Evolutionary conservation across 2,113 vertebrate species (phyloP), one percentile per base, ranked within the genome.

Genomic region (Neogobius melanostomus): DNA sequence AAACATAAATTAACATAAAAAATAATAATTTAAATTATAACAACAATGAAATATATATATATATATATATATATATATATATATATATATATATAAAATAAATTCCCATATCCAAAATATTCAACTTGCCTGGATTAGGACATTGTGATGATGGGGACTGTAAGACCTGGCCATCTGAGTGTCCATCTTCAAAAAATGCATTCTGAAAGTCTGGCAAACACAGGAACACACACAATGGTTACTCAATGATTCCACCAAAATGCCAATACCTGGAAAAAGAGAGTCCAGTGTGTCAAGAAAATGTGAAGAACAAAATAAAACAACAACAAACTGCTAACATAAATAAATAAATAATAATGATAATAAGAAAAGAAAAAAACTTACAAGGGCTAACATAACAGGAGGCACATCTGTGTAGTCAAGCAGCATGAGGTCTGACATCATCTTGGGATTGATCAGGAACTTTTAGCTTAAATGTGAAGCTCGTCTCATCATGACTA

Each of bases 311-410:
- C 9, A 8, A 10, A 59, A 56, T 1, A 6, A 11, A 46, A 46
- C 5, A 68, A 1, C 21, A 21, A 21, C 21, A 21, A 21, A 21
- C 21, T 21, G 21, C 21, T 21, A 21, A n/a, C 51, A 65, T 1
- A 56, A 68, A 15, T 68, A 57, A 48, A 1, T n/a, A 43, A 11
- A 36, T 36, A 36, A 36, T 28, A 28, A 36, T 36, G 3, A 36
- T 36, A 5, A 36, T 36, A 64, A 61, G 61, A 57, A 65, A n/a
- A 56, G 6, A 46, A 54, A 54, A 81, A 44, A 87, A 94, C 93
- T 94, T 92, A 94, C 92, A 91, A 85, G 70, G 88, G 88, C 56
- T 69, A 89, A 88, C 90, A 79, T 69, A 87, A 79, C 72, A 85
- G 82, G 74, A 56, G 68, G 84, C 73, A 81, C 87, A 69, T 87